Evolutionary conservation across 35 echinoderm and acorn worm species (phyloP), one percentile per base, ranked within the genome.

Genomic region (Holothuria glaberrima): DNA sequence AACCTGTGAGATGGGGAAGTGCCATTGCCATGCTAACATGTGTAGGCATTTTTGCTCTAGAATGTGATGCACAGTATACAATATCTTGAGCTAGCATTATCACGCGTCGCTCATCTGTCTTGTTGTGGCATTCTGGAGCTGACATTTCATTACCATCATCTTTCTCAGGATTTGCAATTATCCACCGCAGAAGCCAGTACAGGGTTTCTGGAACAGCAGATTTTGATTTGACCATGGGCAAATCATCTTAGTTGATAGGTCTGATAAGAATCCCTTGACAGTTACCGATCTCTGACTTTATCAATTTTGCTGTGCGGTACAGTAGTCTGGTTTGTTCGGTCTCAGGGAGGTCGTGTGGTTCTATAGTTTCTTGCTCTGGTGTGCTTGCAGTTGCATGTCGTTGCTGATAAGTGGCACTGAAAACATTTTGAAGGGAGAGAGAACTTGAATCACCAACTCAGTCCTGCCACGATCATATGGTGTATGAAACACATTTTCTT

Each of bases 11-110:
- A 41, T 92, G 91, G 17, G 83, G 48, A 4, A 92, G 5, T 73
- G 81, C 82, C 57, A 92, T 92, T 60, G 48, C 81, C 10, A 92
- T 22, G 34, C 66, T 75, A 22, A 76, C 83, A 75, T 92, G 90
- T 54, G 77, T 92, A 4, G 90, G 90, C 83, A 92, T 86, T 33
- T 77, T 77, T 22, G 24, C 30, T 18, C 29, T 48, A 61, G 26
- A 35, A 60, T 87, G 82, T 19, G 82, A 74, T 36, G 67, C 58
- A 62, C 68, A 74, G 46, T 87, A 48, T 25, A 87, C 56, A 75
- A 76, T 30, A 60, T 86, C 66, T 92, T 92, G 83, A 19, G 82
- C 82, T 76, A 87, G 4, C 56, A 63, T 76, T 41, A 92, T 10
- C 41, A 92, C 69, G 6, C 82, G 83, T 44, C 82, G 41, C n/a